phyloP scores from a whole-genome alignment of 2,797 vertebrate species.

The Micromesistius poutassou region DNA sequence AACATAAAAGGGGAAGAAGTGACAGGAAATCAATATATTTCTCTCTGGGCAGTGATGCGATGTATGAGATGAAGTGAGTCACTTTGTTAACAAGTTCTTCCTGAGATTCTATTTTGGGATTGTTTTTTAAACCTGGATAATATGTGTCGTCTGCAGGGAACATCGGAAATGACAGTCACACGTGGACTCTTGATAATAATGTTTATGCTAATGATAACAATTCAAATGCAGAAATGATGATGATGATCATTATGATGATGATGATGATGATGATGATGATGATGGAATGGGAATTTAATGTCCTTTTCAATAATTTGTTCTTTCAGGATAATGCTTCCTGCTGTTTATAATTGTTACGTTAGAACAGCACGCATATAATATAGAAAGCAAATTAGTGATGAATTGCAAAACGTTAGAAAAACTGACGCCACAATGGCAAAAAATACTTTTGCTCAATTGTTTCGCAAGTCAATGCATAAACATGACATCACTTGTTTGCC shows the following conservation, averaged over 20 bases:
- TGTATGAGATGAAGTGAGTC: slow-evolving; percentile 17
- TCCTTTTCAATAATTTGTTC: neutral
- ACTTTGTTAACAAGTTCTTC: slow-evolving; percentile 16
- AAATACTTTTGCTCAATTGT: neutral
- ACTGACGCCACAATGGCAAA: too few species aligned
- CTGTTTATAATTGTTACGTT: neutral
- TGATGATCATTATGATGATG: neutral
- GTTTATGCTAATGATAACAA: neutral
- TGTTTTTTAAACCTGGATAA: too few species aligned
- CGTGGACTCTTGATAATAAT: neutral
- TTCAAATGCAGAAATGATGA: neutral
- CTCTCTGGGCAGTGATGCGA: slow-evolving; percentile 23
- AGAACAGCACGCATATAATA: neutral
- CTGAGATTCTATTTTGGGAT: too few species aligned
- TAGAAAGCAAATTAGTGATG: neutral
- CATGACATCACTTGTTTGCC: neutral
- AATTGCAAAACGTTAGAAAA: too few species aligned
- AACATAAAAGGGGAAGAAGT: slow-evolving; percentile 38
- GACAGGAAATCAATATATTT: slow-evolving; percentile 49
- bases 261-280: too few species aligned
- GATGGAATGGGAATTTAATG: neutral
- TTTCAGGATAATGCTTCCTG: too few species aligned
- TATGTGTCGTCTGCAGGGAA: too few species aligned
- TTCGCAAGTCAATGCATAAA: neutral
- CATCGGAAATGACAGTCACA: neutral